These are phyloP conservation scores for Papilio dardanus DNA, from an alignment of 1,140 invertebrate species.

Conservation along the genomic window DNA sequence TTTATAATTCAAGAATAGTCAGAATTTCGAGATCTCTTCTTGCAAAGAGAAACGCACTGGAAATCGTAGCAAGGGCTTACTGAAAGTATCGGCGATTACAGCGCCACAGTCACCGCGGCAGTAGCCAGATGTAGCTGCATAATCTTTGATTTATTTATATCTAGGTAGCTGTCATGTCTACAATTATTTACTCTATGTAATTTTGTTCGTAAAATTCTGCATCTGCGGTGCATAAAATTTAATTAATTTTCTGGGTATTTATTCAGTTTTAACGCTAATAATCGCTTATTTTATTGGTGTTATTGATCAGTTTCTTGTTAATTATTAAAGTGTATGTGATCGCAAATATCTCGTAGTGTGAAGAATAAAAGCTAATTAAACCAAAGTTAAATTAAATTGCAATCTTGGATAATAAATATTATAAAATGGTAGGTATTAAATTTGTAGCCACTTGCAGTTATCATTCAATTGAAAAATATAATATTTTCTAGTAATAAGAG, in stretches of 20 bases:
- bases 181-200: not conserved
- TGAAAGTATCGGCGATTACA: too few species aligned
- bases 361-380: not conserved
- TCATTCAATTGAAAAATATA: not conserved
- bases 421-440: constrained; percentile 30
- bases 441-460: not conserved
- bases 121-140: too few species aligned
- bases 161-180: not conserved
- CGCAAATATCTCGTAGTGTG: not conserved
- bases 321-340: not conserved
- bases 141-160: too few species aligned
- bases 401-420: constrained; percentile 26
- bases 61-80: too few species aligned
- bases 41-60: too few species aligned
- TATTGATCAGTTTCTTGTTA: not conserved
- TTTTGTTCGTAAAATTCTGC: constrained; percentile 1
- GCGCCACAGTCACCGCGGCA: too few species aligned
- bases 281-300: not conserved
- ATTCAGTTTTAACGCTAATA: not conserved
- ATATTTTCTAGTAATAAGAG: not conserved
- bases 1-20: too few species aligned
- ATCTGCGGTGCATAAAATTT: not conserved
- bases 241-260: not conserved
- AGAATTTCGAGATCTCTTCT: too few species aligned
- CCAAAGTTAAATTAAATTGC: constrained; percentile 27